phyloP scores from a whole-genome alignment of 2,888 invertebrate species.

The Heliothis peltigera region DNA sequence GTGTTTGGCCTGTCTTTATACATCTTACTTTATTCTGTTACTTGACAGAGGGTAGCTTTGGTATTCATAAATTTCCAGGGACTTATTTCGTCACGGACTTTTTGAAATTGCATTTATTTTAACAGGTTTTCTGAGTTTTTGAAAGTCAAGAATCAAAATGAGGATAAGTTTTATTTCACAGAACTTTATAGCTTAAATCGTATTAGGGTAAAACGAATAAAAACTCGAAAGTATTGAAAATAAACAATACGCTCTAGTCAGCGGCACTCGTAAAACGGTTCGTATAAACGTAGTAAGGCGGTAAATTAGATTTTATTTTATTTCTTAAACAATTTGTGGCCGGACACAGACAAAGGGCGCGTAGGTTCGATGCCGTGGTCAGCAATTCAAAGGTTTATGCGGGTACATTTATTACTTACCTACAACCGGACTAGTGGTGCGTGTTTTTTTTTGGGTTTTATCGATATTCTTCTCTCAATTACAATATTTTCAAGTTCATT shows the following conservation, averaged over 20 bases:
- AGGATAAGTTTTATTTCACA: slow-evolving; percentile 66
- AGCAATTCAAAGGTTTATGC: slow-evolving; percentile 89
- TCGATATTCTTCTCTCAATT: not conserved
- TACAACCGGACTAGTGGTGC: slow-evolving; percentile 72
- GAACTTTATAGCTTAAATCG: slow-evolving; percentile 70
- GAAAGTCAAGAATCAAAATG: slow-evolving; percentile 47
- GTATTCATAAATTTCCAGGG: slow-evolving; percentile 54
- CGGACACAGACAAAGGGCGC: slow-evolving; percentile 86
- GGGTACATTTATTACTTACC: slow-evolving; percentile 88
- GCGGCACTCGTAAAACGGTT: slow-evolving; percentile 84
- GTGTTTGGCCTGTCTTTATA: slow-evolving; percentile 67
- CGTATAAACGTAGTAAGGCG: slow-evolving; percentile 86
- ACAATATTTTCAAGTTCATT: not conserved
- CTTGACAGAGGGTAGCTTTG: slow-evolving; percentile 51
- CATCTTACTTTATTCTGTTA: slow-evolving; percentile 69
- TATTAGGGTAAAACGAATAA: slow-evolving; percentile 76
- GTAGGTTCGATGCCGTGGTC: slow-evolving; percentile 86
- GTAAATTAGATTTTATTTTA: slow-evolving; percentile 89
- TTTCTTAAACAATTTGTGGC: slow-evolving; percentile 89
- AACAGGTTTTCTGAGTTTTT: slow-evolving; percentile 13
- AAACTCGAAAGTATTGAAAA: slow-evolving; percentile 77
- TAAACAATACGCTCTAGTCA: slow-evolving; percentile 81
- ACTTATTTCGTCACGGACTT: slow-evolving; percentile 18
- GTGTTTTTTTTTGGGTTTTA: slow-evolving; percentile 26
- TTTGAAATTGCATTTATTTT: slow-evolving; percentile 2